A percentile compares a stretch with the other conserved stretches of the same genome.
Conservation (phyloP, 2,113 vertebrate species). For the Psettodes erumei region DNA sequence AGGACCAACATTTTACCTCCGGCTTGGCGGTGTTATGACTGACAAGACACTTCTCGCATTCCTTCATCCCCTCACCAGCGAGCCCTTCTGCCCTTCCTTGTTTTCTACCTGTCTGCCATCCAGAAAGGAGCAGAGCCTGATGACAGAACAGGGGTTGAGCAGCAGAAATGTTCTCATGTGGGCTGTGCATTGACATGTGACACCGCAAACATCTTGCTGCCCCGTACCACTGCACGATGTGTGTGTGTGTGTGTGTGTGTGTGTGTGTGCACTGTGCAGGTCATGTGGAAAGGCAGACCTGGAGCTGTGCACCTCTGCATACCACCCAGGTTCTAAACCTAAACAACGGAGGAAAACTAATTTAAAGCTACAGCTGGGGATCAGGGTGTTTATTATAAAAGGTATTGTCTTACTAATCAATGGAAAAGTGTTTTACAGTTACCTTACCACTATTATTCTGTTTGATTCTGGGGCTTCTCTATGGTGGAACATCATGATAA, state of each 20-base stretch:
- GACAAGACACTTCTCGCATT: conserved; percentile 72
- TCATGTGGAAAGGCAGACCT: not conserved
- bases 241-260: not conserved
- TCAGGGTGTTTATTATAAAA: no score
- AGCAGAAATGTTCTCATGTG: conserved; percentile 27
- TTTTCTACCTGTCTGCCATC: not conserved
- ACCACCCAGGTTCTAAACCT: not conserved
- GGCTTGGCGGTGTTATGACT: conserved; percentile 69
- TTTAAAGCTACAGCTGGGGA: no score
- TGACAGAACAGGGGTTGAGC: conserved; percentile 15
- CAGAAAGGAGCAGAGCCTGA: conserved; percentile 14
- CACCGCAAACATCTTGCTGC: conserved; percentile 15
- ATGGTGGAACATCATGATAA: no score
- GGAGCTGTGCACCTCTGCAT: not conserved
- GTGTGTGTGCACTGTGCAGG: not conserved
- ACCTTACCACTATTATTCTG: no score
- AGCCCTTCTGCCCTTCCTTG: conserved; percentile 11
- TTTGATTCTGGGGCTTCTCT: no score
- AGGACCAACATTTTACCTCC: conserved; percentile 64
- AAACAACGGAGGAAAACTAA: no score
- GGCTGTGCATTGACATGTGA: not conserved
- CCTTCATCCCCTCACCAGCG: conserved; percentile 57
- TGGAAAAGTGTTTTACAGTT: no score
- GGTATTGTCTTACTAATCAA: no score
- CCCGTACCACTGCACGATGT: not conserved